A percentile compares a stretch with the other conserved stretches of the same genome.
phyloP scores from a whole-genome alignment of 2,888 invertebrate species.

The Tiliacea citrago region DNA sequence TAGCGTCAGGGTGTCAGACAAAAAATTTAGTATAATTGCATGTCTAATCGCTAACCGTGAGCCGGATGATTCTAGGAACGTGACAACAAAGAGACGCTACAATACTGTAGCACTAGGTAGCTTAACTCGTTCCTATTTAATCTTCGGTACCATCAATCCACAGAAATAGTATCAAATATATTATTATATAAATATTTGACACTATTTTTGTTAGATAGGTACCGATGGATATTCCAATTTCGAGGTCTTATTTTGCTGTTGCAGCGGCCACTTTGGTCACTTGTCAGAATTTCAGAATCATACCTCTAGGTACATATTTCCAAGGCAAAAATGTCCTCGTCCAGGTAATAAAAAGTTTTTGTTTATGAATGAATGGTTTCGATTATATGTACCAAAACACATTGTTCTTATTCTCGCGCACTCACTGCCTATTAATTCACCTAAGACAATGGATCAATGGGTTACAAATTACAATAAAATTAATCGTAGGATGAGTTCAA shows the following conservation, averaged over 20 bases:
- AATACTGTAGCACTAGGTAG: constrained; percentile 4
- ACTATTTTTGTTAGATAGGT: background rate
- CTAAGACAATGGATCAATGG: constrained; percentile 49
- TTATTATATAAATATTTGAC: background rate
- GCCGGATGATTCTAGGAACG: constrained; percentile 58
- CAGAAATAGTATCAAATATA: no score
- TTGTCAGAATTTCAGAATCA: background rate
- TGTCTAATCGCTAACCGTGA: constrained; percentile 67
- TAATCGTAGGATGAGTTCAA: constrained; percentile 55
- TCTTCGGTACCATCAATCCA: background rate
- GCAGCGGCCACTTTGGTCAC: no score
- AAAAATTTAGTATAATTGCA: constrained; percentile 72
- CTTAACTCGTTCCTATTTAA: background rate
- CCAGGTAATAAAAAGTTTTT: constrained; percentile 9
- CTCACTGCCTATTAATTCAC: constrained; percentile 30
- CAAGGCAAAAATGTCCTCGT: background rate
- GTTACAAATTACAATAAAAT: constrained; percentile 47
- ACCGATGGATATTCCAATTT: background rate
- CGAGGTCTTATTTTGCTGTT: background rate
- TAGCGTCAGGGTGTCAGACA: constrained; percentile 61
- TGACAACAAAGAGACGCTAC: constrained; percentile 30
- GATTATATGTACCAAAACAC: constrained; percentile 10
- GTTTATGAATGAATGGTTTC: constrained; percentile 18
- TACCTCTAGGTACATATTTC: background rate
- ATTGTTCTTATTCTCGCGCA: constrained; percentile 33